phyloP scores from a whole-genome alignment of 2,113 vertebrate species.

The Heterotilapia buettikoferi region DNA sequence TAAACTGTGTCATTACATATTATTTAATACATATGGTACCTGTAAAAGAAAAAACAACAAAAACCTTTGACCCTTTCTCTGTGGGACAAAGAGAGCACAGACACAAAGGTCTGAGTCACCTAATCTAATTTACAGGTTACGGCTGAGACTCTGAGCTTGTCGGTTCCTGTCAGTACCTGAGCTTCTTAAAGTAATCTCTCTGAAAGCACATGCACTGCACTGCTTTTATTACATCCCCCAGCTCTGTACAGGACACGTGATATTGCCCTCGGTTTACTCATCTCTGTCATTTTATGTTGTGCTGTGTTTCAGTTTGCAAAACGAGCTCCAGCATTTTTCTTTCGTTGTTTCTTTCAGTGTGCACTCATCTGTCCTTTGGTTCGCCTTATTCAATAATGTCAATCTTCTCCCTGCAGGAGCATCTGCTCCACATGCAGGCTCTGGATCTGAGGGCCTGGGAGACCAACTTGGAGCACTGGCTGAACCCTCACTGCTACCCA shows the following conservation, averaged over 20 bases:
- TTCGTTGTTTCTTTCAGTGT: neutral
- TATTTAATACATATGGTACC: neutral
- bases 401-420: slow-evolving; percentile 68
- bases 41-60: neutral
- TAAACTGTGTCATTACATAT: neutral
- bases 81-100: neutral
- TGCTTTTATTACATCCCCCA: neutral
- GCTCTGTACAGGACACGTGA: fast-evolving
- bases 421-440: slow-evolving; percentile 81
- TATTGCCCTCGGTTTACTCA: neutral
- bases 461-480: slow-evolving; percentile 85
- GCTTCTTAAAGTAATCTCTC: neutral
- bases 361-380: neutral
- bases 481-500: slow-evolving; percentile 88
- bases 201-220: neutral
- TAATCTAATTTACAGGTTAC: neutral
- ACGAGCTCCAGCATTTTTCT: neutral
- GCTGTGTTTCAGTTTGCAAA: neutral
- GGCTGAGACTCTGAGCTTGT: neutral
- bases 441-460: slow-evolving; percentile 85
- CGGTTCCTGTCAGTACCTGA: neutral
- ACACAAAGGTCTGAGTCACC: neutral
- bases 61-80: neutral
- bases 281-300: neutral
- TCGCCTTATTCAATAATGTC: fast-evolving